Evolutionary conservation across 2,888 invertebrate genomes (phyloP).

Genomic region (Chloromyia formosa): DNA sequence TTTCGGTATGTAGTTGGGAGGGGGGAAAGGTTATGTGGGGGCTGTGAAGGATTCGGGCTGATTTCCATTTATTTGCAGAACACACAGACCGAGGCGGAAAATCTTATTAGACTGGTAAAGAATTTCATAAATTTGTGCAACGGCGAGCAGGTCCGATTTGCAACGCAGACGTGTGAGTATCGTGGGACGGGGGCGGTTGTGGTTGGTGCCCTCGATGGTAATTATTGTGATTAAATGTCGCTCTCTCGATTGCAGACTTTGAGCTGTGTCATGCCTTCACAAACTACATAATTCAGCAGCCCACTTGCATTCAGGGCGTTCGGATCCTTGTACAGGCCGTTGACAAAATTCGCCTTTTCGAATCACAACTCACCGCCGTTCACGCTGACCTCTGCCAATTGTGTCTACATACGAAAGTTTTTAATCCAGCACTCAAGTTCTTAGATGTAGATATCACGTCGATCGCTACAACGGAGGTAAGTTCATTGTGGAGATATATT

Average conservation of each 20-base stretch:
- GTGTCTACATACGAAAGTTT: constrained; percentile 88
- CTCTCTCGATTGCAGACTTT: constrained; percentile 72
- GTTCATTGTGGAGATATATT: too few species aligned
- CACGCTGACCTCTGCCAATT: constrained; percentile 94
- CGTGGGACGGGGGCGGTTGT: too few species aligned
- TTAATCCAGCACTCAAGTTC: constrained; percentile 89
- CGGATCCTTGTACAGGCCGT: constrained; percentile 84
- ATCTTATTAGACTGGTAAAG: constrained; percentile 76
- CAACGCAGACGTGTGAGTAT: constrained; percentile 84
- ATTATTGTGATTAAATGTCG: too few species aligned
- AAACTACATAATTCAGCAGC: constrained; percentile 78
- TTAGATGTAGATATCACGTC: constrained; percentile 91
- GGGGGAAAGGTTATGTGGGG: too few species aligned
- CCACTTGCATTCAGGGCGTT: constrained; percentile 82
- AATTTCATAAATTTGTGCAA: constrained; percentile 89
- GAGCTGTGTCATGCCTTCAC: constrained; percentile 89
- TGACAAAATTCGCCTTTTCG: constrained; percentile 84
- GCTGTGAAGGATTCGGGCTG: neutral
- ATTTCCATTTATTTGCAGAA: constrained; percentile 53
- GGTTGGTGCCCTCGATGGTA: too few species aligned
- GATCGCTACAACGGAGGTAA: constrained; percentile 82
- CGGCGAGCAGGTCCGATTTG: constrained; percentile 88
- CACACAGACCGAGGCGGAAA: constrained; percentile 57
- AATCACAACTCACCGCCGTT: constrained; percentile 91
- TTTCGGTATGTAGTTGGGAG: constrained; percentile 64